Percentiles rank a stretch among this genome's conserved stretches.
Evolutionary conservation across 2,797 vertebrate species (phyloP).

Genomic region (Tinamus major): DNA sequence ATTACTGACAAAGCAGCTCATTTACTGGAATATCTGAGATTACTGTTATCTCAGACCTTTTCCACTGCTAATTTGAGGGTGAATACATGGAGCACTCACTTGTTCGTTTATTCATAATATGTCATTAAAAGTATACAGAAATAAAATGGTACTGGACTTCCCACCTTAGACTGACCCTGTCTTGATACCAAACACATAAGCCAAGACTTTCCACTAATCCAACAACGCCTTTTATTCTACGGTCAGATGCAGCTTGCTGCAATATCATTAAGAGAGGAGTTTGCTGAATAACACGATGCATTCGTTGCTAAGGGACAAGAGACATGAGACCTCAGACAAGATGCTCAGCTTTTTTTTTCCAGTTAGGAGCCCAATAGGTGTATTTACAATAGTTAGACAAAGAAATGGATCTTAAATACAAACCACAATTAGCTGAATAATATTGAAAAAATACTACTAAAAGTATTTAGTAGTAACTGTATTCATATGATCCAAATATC

Average conservation of each 20-base stretch:
- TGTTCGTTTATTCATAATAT: not conserved
- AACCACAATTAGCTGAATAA: not conserved
- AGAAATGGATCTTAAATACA: not conserved
- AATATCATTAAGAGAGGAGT: not conserved
- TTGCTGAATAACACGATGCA: not conserved
- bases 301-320: slow-evolving; percentile 4
- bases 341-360: not conserved
- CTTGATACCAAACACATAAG: not conserved
- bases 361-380: not conserved
- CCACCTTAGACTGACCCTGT: slow-evolving; percentile 4
- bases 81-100: not conserved
- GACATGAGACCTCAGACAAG: not conserved
- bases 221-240: slow-evolving; percentile 10
- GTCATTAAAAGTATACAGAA: slow-evolving; percentile 27
- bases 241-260: not conserved
- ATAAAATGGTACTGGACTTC: not conserved
- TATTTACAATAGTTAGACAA: slow-evolving; percentile 20
- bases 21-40: not conserved
- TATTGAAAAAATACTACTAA: not conserved
- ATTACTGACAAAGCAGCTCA: not conserved
- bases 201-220: not conserved
- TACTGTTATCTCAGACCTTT: not conserved
- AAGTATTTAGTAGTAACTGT: not conserved
- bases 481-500: not conserved
- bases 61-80: not conserved